A percentile compares a stretch with the other conserved stretches of the same genome.
Evolutionary conservation across 1,140 invertebrate species (phyloP).

Genomic region (Wiebesia pumilae): DNA sequence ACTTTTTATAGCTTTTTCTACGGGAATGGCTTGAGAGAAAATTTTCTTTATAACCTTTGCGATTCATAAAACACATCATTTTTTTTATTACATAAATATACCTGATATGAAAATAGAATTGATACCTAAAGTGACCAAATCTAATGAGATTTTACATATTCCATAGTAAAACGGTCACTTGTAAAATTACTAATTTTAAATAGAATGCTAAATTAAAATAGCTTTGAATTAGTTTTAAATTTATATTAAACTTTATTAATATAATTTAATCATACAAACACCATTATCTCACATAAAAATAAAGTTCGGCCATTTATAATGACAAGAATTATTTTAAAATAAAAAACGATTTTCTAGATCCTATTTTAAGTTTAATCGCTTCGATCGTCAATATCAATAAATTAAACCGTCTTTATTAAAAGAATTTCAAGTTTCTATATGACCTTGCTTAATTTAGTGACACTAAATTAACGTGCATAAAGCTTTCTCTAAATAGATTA

Average conservation of each 20-base stretch:
- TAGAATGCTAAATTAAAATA: no score
- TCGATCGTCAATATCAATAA: neutral
- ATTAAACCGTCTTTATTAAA: no score
- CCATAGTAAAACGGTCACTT: neutral
- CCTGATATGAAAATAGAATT: neutral
- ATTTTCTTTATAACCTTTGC: slow-evolving; percentile 6
- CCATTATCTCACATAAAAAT: no score
- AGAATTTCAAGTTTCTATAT: no score
- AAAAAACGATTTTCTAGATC: neutral
- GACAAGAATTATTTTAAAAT: no score
- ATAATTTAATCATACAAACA: no score
- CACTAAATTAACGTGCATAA: neutral
- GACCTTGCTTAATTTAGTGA: no score
- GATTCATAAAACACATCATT: neutral
- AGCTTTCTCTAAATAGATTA: neutral
- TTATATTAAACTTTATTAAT: no score
- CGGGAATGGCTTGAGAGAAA: neutral
- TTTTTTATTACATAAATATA: slow-evolving; percentile 21
- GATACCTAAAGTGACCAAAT: neutral
- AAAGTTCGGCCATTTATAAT: no score
- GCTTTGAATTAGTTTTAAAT: no score
- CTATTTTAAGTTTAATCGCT: neutral
- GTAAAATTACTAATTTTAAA: neutral
- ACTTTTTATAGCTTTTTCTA: neutral
- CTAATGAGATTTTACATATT: neutral